Conservation (phyloP, 2,113 vertebrate genomes). For the Gadus macrocephalus region DNA sequence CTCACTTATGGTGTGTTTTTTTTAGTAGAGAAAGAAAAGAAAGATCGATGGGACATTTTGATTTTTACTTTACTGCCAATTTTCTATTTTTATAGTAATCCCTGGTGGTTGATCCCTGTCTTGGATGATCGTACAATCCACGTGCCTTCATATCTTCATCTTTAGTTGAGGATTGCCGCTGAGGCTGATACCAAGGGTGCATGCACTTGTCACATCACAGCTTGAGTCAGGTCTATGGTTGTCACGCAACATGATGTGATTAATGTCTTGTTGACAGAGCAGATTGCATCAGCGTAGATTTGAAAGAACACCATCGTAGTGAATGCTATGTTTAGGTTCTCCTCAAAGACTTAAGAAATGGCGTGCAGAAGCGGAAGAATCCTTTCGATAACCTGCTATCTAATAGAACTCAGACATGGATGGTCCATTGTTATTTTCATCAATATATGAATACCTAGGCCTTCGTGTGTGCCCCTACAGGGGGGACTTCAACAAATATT, state of each 20-base stretch:
- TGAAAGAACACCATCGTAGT: background rate
- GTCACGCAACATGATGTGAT: slow-evolving; percentile 15
- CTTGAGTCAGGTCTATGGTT: too few relatives aligned
- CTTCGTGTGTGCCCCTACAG: too few relatives aligned
- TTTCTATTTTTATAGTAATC: slow-evolving; percentile 50
- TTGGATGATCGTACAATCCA: slow-evolving; percentile 49
- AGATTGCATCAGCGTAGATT: background rate
- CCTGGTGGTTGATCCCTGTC: slow-evolving; percentile 6
- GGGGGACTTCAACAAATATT: too few relatives aligned
- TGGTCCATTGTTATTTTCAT: background rate
- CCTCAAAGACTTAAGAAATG: slow-evolving; percentile 13
- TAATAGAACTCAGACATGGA: background rate
- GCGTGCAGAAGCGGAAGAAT: background rate
- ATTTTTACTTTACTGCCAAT: slow-evolving; percentile 28
- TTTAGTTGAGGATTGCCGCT: slow-evolving; percentile 43
- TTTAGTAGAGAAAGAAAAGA: background rate
- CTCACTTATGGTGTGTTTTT: background rate
- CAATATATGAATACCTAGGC: background rate
- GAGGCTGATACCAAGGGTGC: slow-evolving; percentile 39
- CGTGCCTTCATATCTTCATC: slow-evolving; percentile 63
- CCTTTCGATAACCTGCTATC: background rate
- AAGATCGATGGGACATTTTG: background rate
- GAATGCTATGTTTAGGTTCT: background rate
- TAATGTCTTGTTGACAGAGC: slow-evolving; percentile 1
- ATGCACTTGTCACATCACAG: too few relatives aligned